Evolutionary conservation across 2,113 vertebrate species (phyloP), one percentile per base, ranked within the genome.

Genomic region (Albula glossodonta): DNA sequence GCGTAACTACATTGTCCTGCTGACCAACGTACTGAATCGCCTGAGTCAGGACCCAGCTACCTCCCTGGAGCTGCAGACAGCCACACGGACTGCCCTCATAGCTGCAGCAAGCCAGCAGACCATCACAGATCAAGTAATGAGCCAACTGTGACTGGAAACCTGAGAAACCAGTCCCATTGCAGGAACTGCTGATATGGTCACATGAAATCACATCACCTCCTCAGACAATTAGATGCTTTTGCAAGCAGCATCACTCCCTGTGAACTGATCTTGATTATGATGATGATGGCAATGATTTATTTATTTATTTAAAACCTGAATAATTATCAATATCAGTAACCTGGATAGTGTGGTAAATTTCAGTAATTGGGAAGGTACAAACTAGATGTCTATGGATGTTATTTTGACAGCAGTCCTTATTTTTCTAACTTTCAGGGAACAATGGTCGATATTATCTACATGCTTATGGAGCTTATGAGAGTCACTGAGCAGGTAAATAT

Each of bases 1-100:
- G 17, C 90, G 91, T 79, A 96, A 95, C 91, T 95, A 96, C n/a
- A 5, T 96, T 52, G 83, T 88, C 41, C 87, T 96, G 85, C 84
- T 96, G 81, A 90, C 92, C 13, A 15, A 48, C 8, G 88, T 95
- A 41, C 91, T 97, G 81, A 94, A 94, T 86, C 92, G 93, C 81
- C 90, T 97, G 90, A 90, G 90, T 85, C 87, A 88, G 83, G 92
- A 93, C 9, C 0, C 56, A 2, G 78, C 87, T 2, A 86, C 86
- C 19, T 87, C 85, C 3, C 87, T 88, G 41, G 85, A 84, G 0
- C 86, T 87, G 4, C 95, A 93, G 88, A 92, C 85, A 31, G 87
- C n/a, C 79, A 88, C 91, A 19, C 95, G 95, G 80, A 93, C 89
- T 4, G 78, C 87, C 19, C 91, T 97, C 1, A 93, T 97, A 86